Percentiles rank a stretch among this genome's conserved stretches.
Evolutionary conservation across 2,888 invertebrate genomes (phyloP).

Genomic region (Charanyca ferruginea): DNA sequence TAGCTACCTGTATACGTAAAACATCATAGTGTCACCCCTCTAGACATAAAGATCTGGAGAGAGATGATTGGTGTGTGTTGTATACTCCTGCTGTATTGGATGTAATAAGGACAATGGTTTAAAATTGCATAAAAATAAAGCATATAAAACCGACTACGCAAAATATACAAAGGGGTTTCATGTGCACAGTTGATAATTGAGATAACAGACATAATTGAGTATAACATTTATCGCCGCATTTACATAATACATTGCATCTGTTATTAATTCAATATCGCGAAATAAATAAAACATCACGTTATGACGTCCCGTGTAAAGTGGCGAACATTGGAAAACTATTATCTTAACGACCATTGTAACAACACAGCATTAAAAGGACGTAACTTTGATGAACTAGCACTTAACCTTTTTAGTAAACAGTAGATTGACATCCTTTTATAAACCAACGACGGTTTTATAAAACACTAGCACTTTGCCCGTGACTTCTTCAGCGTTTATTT

Average conservation of each 20-base stretch:
- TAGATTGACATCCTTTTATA: neutral
- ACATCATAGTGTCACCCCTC: too few relatives aligned
- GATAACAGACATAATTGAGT: constrained; percentile 24
- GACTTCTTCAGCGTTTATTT: too few relatives aligned
- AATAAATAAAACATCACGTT: constrained; percentile 31
- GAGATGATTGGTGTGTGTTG: too few relatives aligned
- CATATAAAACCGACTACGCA: too few relatives aligned
- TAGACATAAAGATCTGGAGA: too few relatives aligned
- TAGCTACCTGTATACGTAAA: too few relatives aligned
- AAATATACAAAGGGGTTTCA: neutral
- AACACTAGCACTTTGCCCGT: too few relatives aligned
- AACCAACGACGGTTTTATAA: neutral
- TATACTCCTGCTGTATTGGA: too few relatives aligned
- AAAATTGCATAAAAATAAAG: too few relatives aligned
- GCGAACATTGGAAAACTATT: constrained; percentile 10
- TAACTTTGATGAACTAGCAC: constrained; percentile 9
- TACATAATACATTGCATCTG: constrained; percentile 20
- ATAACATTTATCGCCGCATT: constrained; percentile 36
- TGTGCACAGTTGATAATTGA: neutral
- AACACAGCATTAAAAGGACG: neutral
- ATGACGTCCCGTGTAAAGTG: neutral
- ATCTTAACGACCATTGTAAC: neutral
- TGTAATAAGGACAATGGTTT: too few relatives aligned
- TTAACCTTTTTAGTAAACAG: constrained; percentile 28
- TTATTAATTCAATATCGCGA: constrained; percentile 25